Evolutionary conservation across 1,140 invertebrate species (phyloP), one percentile per base, ranked within the genome.

Genomic region (Heliconius eleuchia): DNA sequence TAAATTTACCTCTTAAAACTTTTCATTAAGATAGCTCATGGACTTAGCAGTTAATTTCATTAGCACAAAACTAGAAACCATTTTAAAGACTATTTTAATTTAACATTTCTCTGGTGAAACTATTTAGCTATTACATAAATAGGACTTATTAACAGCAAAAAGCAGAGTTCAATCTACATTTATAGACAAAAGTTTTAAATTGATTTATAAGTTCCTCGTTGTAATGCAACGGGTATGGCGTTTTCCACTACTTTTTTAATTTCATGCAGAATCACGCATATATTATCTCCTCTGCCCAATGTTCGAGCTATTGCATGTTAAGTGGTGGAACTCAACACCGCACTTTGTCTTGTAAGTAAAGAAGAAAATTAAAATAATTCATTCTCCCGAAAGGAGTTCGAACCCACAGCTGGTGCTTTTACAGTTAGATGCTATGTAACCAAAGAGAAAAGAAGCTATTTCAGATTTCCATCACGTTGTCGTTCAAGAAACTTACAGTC

Each of bases 61-160:
- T 23, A 60, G 23, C 19, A 60, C 23, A 23, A 60, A 60, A 60
- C 19, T 60, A 60, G n/a, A 27, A 23, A 23, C 57, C 57, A 60
- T 60, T 60, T 60, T 11, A 23, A 60, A 23, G 19, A 6, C 57
- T 23, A 60, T 60, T 60, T 60, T n/a, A 60, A 18, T 55, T 60
- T 60, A n/a, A n/a, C 57, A 60, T 60, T 27, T 27, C 57, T 60
- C 2, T 23, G 0, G n/a, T 60, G 57, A 60, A 60, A 60, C 0
- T 60, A 23, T 60, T 60, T 60, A 60, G 57, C 57, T 4, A 60
- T 60, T 60, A 60, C 57, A 23, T 60, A 60, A 46, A 46, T 46
- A 46, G 16, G 13, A 60, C 23, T 27, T 11, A 60, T 60, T 60
- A 60, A 60, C 57, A 60, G 3, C 9, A 60, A n/a, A 60, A 60